Conservation (phyloP, 2,888 invertebrate species). For the Conomelus anceps region DNA sequence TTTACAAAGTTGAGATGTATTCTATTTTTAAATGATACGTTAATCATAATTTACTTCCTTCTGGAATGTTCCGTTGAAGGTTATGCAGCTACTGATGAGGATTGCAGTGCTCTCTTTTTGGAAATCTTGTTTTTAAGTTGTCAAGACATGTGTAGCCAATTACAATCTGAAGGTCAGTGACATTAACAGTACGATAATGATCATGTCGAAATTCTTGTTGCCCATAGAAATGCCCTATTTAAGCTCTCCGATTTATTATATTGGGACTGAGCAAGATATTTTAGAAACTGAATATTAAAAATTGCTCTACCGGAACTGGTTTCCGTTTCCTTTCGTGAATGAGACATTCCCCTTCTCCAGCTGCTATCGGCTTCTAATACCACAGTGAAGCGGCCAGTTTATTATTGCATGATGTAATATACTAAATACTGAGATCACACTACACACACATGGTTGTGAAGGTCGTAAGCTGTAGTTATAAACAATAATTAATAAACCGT, state of each 20-base stretch:
- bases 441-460: background rate
- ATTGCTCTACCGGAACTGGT: background rate
- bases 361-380: background rate
- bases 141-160: background rate
- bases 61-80: background rate
- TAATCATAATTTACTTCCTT: background rate
- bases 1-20: background rate
- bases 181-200: background rate
- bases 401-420: background rate
- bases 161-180: background rate
- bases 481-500: background rate
- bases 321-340: background rate
- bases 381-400: background rate
- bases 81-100: background rate
- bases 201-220: background rate
- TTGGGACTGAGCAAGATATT: background rate
- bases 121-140: background rate
- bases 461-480: background rate
- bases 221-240: background rate
- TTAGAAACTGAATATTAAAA: background rate
- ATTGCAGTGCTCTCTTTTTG: background rate
- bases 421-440: background rate
- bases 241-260: background rate
- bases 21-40: background rate
- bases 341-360: background rate